phyloP scores from a whole-genome alignment of 64 coral and sea anemone species.

The Platygyra sinensis region DNA sequence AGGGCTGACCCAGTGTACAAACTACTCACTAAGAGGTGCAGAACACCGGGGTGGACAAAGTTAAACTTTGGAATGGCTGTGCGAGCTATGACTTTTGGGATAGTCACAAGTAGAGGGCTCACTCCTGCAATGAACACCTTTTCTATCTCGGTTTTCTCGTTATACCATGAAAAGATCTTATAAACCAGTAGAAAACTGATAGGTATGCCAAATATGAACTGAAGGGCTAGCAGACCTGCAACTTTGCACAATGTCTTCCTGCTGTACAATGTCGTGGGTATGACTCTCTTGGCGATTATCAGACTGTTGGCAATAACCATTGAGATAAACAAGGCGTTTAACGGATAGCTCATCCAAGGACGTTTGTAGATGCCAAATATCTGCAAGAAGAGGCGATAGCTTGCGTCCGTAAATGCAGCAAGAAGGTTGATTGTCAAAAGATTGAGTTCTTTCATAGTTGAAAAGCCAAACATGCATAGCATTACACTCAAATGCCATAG shows the following conservation, averaged over 20 bases:
- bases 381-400: conserved; percentile 75
- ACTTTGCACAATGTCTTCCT: conserved; percentile 28
- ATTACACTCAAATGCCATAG: conserved; percentile 77
- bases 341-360: conserved; percentile 77
- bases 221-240: conserved; percentile 53
- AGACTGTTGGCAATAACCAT: conserved; percentile 52
- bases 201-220: conserved; percentile 61
- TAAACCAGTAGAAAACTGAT: conserved; percentile 49
- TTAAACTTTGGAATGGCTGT: conserved; percentile 29
- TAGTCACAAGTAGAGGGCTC: conserved; percentile 26
- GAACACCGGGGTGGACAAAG: conserved; percentile 51
- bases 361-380: conserved; percentile 78
- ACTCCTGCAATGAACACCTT: conserved; percentile 38
- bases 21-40: conserved; percentile 45
- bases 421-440: conserved; percentile 71
- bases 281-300: conserved; percentile 46
- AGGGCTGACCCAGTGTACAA: conserved; percentile 59
- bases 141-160: not conserved
- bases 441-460: conserved; percentile 72
- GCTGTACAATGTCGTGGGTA: not conserved
- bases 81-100: conserved; percentile 54
- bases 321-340: conserved; percentile 54
- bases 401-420: conserved; percentile 56
- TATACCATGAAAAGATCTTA: conserved; percentile 49
- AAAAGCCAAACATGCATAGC: conserved; percentile 59